A percentile compares a stretch with the other conserved stretches of the same genome.
phyloP scores from a whole-genome alignment of 2,797 vertebrate genomes.

The Sebastolobus altivelis region DNA sequence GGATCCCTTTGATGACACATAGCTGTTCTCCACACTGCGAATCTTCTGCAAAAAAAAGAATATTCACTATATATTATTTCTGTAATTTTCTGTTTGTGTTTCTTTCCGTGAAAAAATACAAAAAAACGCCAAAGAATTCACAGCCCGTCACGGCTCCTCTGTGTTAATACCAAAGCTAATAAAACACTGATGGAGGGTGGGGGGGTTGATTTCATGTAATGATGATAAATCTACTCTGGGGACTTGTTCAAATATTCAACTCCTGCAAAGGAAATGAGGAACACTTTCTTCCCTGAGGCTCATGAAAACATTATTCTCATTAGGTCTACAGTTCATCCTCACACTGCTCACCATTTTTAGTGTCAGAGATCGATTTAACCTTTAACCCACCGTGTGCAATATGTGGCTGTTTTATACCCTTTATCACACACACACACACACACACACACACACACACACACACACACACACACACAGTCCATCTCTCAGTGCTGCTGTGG shows the following conservation, averaged over 20 bases:
- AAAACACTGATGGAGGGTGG: constrained; percentile 25
- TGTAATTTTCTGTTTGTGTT: background rate
- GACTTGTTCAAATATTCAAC: constrained; percentile 36
- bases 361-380: constrained; percentile 14
- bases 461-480: background rate
- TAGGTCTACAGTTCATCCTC: background rate
- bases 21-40: background rate
- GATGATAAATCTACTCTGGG: constrained; percentile 50
- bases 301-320: constrained; percentile 17
- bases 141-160: background rate
- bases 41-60: background rate
- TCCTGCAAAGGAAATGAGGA: constrained; percentile 16
- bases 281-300: constrained; percentile 13
- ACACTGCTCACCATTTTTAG: background rate
- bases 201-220: constrained; percentile 37
- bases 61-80: background rate
- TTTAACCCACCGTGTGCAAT: background rate
- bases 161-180: background rate
- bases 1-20: background rate
- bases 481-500: constrained; percentile 1
- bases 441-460: constrained; percentile 6
- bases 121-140: background rate
- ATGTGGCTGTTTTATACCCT: background rate
- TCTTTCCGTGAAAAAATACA: background rate
- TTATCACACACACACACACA: constrained; percentile 1